Conservation (phyloP, 1,140 invertebrate species). For the Eupristina koningsbergeri region DNA sequence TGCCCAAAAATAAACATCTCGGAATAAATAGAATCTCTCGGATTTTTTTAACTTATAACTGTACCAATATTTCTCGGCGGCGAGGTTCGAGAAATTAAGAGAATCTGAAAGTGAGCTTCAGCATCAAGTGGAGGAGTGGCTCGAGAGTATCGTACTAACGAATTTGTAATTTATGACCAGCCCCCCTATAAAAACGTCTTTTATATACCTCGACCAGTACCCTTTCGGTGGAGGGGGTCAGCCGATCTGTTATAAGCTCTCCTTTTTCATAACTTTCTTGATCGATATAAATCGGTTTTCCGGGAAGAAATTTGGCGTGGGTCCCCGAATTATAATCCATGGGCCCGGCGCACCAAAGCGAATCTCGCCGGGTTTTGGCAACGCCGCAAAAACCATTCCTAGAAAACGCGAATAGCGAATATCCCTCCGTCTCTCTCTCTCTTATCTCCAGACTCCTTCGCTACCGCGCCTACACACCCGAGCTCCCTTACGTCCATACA, state of each 20-base stretch:
- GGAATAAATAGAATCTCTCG: too few species aligned
- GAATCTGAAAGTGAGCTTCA: background rate
- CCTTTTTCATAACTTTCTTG: slow-evolving; percentile 28
- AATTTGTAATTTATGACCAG: slow-evolving; percentile 35
- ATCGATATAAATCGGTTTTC: slow-evolving; percentile 28
- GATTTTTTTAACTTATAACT: background rate
- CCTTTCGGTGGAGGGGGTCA: background rate
- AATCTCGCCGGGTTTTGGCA: slow-evolving; percentile 7
- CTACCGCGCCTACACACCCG: background rate
- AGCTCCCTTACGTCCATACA: too few species aligned
- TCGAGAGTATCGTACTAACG: slow-evolving; percentile 9
- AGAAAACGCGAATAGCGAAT: slow-evolving; percentile 41
- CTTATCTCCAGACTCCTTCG: background rate
- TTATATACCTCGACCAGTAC: background rate
- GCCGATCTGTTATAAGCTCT: background rate
- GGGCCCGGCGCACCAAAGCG: background rate
- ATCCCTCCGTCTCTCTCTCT: background rate
- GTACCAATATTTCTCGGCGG: background rate
- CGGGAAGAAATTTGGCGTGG: slow-evolving; percentile 15
- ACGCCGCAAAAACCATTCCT: slow-evolving; percentile 29
- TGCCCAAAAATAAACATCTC: background rate
- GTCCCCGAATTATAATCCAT: background rate
- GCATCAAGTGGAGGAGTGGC: background rate
- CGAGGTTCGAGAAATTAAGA: background rate
- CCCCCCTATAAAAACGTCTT: slow-evolving; percentile 8